These are phyloP conservation scores for Trachythela sp. DNA, from an alignment of 64 coral and sea anemone species.

Conservation along the genomic window DNA sequence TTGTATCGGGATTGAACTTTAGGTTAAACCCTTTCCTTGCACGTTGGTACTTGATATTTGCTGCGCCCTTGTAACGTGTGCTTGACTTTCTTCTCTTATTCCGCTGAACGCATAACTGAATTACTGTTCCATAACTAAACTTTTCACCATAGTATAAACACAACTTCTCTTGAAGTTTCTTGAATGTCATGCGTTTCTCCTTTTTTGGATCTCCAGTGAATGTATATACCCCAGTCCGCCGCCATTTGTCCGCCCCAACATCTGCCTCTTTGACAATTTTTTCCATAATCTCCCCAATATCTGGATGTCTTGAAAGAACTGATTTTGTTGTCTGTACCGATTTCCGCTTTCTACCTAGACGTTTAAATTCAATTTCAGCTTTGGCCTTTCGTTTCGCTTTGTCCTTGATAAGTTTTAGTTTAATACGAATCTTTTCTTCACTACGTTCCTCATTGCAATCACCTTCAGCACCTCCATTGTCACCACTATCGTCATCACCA, in stretches of 20 bases:
- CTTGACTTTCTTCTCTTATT: conserved; percentile 40
- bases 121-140: conserved; percentile 50
- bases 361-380: no score
- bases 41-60: not conserved
- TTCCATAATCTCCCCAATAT: no score
- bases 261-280: no score
- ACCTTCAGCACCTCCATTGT: no score
- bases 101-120: conserved; percentile 38
- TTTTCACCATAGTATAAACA: conserved; percentile 6
- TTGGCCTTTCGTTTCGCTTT: not conserved
- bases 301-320: not conserved
- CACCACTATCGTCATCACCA: not conserved
- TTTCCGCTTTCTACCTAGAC: not conserved
- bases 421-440: not conserved
- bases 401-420: not conserved
- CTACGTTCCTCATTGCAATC: not conserved
- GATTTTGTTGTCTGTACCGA: not conserved
- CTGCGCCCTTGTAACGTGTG: conserved; percentile 35
- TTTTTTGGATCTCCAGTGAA: no score
- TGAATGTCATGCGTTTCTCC: no score
- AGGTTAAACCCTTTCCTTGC: not conserved
- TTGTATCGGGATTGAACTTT: not conserved
- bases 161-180: not conserved
- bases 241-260: no score
- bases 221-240: no score